Conservation (phyloP, 92 coral and sea anemone species). For the Hydrozoanthus gracilis region DNA sequence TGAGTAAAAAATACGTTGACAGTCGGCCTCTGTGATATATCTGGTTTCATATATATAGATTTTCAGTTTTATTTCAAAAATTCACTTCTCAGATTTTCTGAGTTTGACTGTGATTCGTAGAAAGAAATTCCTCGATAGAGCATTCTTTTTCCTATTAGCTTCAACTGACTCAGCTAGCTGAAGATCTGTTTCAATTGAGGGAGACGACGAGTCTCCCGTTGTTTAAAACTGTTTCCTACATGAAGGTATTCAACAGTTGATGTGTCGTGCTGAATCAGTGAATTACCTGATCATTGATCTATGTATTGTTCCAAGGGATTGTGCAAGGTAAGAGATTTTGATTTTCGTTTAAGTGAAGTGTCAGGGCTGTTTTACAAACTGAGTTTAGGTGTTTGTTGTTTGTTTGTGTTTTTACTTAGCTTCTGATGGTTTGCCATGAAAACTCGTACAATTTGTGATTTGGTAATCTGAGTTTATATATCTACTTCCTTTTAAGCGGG, state of each 20-base stretch:
- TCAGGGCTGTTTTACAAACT: background rate
- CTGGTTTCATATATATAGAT: background rate
- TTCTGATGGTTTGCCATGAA: too few relatives aligned
- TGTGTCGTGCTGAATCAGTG: background rate
- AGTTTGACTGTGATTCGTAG: background rate
- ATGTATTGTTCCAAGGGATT: background rate
- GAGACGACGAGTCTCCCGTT: background rate
- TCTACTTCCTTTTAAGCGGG: too few relatives aligned
- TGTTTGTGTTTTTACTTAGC: background rate
- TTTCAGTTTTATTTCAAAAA: background rate
- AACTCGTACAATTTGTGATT: too few relatives aligned
- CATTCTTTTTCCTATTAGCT: background rate
- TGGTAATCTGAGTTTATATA: too few relatives aligned
- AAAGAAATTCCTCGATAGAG: background rate
- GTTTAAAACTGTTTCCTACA: background rate
- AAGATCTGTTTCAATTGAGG: background rate
- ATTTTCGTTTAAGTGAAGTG: background rate
- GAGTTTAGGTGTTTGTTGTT: background rate
- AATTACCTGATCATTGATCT: background rate
- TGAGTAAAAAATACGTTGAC: background rate
- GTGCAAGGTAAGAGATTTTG: background rate
- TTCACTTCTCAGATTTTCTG: background rate
- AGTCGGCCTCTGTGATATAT: background rate
- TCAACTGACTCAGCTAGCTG: background rate
- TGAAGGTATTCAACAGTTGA: background rate